These are phyloP conservation scores for Megaceryle torquata DNA, from an alignment of 2,113 vertebrate genomes.

Conservation along the genomic window DNA sequence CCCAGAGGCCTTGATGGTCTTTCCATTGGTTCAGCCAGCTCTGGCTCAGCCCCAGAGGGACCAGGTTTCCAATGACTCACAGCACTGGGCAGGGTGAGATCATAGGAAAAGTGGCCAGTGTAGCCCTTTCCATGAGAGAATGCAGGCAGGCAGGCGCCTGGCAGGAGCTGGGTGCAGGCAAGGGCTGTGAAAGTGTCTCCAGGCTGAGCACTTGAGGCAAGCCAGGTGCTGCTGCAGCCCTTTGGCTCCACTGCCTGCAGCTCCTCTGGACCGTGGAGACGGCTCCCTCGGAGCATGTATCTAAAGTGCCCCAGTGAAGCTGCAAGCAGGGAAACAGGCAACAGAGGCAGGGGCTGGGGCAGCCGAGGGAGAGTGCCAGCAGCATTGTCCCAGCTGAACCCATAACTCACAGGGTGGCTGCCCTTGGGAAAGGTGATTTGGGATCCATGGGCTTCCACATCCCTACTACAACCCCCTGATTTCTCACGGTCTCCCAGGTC, in stretches of 20 bases:
- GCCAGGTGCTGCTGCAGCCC: not conserved
- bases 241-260: not conserved
- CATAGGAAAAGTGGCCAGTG: not conserved
- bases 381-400: fast-evolving
- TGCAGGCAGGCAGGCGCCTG: fast-evolving
- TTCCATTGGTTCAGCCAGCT: not conserved
- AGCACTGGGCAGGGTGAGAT: not conserved
- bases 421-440: not conserved
- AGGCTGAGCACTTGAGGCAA: not conserved
- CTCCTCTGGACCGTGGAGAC: not conserved
- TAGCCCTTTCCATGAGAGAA: not conserved
- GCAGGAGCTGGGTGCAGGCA: not conserved
- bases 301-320: not conserved
- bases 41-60: not conserved
- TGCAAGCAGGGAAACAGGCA: not conserved
- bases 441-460: too few species aligned
- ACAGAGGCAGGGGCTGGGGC: fast-evolving
- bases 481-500: not conserved
- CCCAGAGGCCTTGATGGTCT: not conserved
- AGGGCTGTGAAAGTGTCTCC: not conserved
- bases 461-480: not conserved
- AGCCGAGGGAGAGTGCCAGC: fast-evolving
- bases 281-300: fast-evolving
- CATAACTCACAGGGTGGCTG: fast-evolving
- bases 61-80: not conserved